phyloP scores from a whole-genome alignment of 1,140 invertebrate genomes.

The Sipha flava region DNA sequence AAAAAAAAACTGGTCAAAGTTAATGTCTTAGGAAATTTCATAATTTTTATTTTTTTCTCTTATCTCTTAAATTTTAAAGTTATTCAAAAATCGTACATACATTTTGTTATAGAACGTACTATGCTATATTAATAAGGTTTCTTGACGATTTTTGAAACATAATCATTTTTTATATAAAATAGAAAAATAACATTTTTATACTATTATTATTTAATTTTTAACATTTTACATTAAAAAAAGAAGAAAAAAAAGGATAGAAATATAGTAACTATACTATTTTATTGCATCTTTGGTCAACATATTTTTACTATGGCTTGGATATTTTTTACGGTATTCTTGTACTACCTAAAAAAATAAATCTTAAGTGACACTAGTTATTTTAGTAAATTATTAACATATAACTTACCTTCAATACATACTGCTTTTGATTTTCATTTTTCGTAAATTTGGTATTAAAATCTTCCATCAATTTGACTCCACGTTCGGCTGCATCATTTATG shows the following conservation, averaged over 20 bases:
- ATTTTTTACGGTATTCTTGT: not conserved
- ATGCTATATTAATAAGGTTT: not conserved
- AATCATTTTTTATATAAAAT: not conserved
- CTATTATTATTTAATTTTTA: not conserved
- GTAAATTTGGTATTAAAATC: conserved; percentile 37
- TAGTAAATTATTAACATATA: conserved; percentile 2
- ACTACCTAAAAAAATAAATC: not conserved
- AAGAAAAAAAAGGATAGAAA: no score
- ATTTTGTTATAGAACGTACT: no score
- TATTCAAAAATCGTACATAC: not conserved
- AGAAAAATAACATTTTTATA: not conserved
- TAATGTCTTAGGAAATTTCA: no score
- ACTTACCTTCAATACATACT: conserved; percentile 35
- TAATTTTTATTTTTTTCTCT: no score
- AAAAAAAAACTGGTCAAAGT: no score
- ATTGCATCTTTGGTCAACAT: no score
- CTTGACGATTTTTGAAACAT: not conserved
- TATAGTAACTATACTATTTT: no score
- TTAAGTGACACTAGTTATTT: not conserved
- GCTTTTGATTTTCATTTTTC: conserved; percentile 37
- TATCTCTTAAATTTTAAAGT: no score
- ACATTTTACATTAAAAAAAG: not conserved
- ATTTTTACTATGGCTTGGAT: not conserved
- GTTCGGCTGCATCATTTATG: conserved; percentile 39
- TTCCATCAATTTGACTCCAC: conserved; percentile 36